These are phyloP conservation scores for Andrena flavipes DNA, from an alignment of 2,888 invertebrate genomes.

Conservation along the genomic window DNA sequence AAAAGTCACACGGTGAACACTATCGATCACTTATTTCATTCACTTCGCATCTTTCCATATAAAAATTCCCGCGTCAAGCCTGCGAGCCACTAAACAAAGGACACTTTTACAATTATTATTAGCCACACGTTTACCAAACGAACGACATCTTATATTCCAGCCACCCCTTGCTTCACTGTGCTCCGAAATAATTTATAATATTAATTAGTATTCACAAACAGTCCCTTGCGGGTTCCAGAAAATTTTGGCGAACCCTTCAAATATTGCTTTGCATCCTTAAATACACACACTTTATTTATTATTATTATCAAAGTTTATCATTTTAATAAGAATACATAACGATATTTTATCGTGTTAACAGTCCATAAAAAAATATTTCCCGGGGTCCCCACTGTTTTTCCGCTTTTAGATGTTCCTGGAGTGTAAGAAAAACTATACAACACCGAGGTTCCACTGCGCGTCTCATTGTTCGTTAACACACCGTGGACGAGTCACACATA, in stretches of 20 bases:
- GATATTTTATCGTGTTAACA: background rate
- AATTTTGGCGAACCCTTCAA: background rate
- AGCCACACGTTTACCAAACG: background rate
- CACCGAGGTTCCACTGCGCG: background rate
- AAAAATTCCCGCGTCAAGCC: background rate
- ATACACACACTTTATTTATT: too few species aligned
- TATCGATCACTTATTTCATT: background rate
- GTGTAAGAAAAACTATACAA: background rate
- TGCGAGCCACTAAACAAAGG: background rate
- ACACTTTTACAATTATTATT: background rate
- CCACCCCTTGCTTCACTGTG: background rate
- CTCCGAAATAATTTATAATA: background rate
- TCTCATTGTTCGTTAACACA: conserved; percentile 12
- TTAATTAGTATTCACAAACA: background rate
- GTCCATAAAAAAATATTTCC: background rate
- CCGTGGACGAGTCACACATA: background rate
- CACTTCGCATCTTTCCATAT: background rate
- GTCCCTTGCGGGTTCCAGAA: background rate
- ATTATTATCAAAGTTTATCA: too few species aligned
- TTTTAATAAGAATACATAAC: too few species aligned
- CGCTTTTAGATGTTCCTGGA: background rate
- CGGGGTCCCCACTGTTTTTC: background rate
- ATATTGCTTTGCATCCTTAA: background rate
- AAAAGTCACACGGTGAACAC: conserved; percentile 62
- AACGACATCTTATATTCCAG: background rate